phyloP scores from a whole-genome alignment of 2,797 vertebrate genomes.

The Siniperca undulata region DNA sequence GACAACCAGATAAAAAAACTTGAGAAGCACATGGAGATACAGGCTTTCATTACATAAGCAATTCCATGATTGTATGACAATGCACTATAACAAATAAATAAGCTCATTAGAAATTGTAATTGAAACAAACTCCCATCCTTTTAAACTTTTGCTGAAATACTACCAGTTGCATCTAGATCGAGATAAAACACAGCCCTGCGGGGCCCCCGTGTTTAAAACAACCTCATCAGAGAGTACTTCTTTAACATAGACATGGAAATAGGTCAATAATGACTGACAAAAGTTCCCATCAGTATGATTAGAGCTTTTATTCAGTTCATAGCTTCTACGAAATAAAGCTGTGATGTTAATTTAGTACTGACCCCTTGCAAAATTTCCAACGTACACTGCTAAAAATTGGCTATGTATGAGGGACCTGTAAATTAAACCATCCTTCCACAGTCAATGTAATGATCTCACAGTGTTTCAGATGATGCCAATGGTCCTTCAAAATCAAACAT shows the following conservation, averaged over 20 bases:
- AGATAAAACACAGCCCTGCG: no score
- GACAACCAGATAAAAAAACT: no score
- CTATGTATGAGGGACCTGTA: conserved; percentile 22
- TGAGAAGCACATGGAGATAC: neutral
- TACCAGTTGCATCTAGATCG: neutral
- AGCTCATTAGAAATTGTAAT: neutral
- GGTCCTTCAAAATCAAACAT: conserved; percentile 34
- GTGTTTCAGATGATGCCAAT: conserved; percentile 45
- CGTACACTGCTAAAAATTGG: neutral
- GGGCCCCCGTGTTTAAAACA: neutral
- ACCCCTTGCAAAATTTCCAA: conserved; percentile 10
- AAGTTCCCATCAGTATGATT: neutral
- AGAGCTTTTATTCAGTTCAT: neutral
- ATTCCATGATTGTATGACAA: neutral
- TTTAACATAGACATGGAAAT: no score
- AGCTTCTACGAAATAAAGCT: neutral
- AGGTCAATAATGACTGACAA: neutral
- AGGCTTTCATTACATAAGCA: neutral
- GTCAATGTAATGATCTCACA: conserved; percentile 18
- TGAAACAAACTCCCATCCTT: neutral
- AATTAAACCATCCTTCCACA: conserved; percentile 38
- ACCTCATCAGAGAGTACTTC: no score
- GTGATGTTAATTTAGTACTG: conserved; percentile 6
- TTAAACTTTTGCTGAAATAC: neutral
- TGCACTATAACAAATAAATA: neutral